Evolutionary conservation across 2,797 vertebrate species (phyloP).

Genomic region (Eulemur coronatus): DNA sequence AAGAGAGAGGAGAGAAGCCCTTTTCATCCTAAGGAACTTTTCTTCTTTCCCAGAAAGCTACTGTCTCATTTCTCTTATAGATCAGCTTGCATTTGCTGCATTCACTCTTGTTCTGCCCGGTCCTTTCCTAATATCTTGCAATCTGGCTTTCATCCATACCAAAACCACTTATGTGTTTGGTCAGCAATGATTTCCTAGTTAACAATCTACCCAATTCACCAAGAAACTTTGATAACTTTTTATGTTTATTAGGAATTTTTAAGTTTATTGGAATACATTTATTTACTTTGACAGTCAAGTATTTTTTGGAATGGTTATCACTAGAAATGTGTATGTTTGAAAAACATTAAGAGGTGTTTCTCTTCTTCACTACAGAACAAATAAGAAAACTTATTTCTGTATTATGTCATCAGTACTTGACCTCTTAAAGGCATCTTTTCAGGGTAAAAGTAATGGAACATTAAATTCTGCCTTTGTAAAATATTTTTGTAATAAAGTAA

Average conservation of each 20-base stretch:
- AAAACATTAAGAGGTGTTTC: constrained; percentile 1
- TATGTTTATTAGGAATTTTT: constrained; percentile 21
- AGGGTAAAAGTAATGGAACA: constrained; percentile 8
- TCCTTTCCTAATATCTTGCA: background rate
- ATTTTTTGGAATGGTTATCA: constrained; percentile 21
- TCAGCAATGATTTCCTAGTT: background rate
- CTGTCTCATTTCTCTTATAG: background rate
- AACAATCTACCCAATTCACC: background rate
- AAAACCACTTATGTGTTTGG: background rate
- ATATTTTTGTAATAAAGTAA: constrained; percentile 31
- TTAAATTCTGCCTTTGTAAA: constrained; percentile 3
- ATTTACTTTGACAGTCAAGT: background rate
- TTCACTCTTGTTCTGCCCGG: background rate
- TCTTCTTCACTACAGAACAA: background rate
- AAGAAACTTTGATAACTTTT: background rate
- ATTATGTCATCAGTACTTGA: constrained; percentile 8
- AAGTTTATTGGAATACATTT: constrained; percentile 21
- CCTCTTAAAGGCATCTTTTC: constrained; percentile 30
- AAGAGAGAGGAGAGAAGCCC: background rate
- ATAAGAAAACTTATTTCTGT: constrained; percentile 1
- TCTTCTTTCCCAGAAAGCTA: background rate
- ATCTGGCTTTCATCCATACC: background rate
- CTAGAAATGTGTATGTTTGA: background rate
- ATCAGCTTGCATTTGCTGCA: background rate
- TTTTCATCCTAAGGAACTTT: background rate